Evolutionary conservation across 2,888 invertebrate species (phyloP).

Genomic region (Unio pictorum): DNA sequence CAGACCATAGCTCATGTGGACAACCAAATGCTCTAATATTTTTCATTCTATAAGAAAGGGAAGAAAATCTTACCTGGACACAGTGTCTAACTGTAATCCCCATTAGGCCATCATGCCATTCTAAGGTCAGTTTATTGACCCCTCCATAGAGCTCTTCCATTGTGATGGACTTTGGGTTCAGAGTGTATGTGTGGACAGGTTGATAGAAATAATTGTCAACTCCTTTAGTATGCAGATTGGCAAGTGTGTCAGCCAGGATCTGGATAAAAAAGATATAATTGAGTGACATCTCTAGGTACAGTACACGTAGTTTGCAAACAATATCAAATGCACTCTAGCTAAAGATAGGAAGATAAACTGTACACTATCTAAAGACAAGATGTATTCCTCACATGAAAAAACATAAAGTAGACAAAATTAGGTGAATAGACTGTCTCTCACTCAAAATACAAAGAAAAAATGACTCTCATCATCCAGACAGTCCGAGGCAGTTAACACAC

Average conservation of each 20-base stretch:
- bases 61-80: slow-evolving; percentile 74
- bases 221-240: slow-evolving; percentile 78
- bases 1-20: too few species aligned
- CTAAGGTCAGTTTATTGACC: slow-evolving; percentile 85
- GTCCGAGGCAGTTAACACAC: too few species aligned
- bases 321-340: too few species aligned
- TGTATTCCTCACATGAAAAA: too few species aligned
- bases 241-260: slow-evolving; percentile 82
- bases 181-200: slow-evolving; percentile 82
- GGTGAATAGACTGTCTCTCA: too few species aligned
- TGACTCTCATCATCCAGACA: too few species aligned
- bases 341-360: too few species aligned
- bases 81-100: slow-evolving; percentile 79
- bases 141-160: slow-evolving; percentile 92
- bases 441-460: too few species aligned
- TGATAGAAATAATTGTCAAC: slow-evolving; percentile 77
- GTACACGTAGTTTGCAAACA: not conserved
- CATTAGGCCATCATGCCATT: slow-evolving; percentile 92
- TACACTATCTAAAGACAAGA: too few species aligned
- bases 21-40: too few species aligned
- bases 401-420: too few species aligned
- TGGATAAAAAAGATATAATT: slow-evolving; percentile 64
- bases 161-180: slow-evolving; percentile 91
- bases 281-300: not conserved
- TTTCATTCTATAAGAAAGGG: not conserved